phyloP scores from a whole-genome alignment of 2,797 vertebrate genomes.

The Petrocephalus sullivani region DNA sequence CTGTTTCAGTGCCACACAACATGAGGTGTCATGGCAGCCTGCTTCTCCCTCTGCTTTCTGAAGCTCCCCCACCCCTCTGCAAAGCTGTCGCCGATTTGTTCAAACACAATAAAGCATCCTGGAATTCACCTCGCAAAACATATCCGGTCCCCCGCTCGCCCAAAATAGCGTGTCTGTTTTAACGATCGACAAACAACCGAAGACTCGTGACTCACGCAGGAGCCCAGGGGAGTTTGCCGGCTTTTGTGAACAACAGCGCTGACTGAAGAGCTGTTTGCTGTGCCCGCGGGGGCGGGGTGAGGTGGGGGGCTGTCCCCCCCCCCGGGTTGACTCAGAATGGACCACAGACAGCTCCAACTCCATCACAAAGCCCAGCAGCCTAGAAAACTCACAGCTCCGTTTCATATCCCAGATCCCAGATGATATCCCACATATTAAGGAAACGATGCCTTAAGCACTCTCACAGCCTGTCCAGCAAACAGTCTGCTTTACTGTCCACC shows the following conservation, averaged over 20 bases:
- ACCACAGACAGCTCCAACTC: background rate
- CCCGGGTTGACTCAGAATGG: background rate
- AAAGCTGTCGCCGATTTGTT: background rate
- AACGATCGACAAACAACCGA: background rate
- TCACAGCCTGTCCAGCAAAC: background rate
- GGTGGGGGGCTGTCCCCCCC: background rate
- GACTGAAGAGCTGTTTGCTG: background rate
- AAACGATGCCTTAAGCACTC: background rate
- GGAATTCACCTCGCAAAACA: slow-evolving; percentile 14
- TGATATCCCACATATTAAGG: background rate
- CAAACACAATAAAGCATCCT: slow-evolving; percentile 20
- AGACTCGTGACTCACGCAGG: background rate
- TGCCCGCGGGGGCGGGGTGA: background rate
- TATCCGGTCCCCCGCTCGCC: background rate
- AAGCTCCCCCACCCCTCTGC: background rate
- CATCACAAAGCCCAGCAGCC: background rate
- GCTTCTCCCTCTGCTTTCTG: background rate
- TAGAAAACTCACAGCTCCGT: background rate
- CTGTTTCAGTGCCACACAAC: slow-evolving; percentile 42
- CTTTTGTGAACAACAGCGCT: background rate
- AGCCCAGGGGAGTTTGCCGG: background rate
- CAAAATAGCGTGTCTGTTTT: slow-evolving; percentile 8
- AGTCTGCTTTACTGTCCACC: background rate
- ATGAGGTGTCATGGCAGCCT: slow-evolving; percentile 26
- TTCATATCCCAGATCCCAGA: background rate